Evolutionary conservation across 2,797 vertebrate species (phyloP).

Genomic region (Etheostoma nigrum): DNA sequence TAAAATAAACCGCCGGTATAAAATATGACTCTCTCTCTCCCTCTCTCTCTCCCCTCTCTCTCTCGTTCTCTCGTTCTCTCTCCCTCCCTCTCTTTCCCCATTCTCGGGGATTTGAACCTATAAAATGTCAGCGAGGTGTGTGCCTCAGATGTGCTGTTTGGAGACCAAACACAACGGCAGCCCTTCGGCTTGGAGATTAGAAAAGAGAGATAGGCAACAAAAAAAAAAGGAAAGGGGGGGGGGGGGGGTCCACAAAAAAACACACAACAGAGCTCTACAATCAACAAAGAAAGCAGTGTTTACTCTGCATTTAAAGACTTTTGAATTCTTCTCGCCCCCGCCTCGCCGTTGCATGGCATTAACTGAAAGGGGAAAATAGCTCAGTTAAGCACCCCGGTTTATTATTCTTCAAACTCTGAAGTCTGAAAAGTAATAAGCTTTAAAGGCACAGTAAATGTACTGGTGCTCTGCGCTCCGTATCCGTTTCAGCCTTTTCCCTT

Average conservation of each 20-base stretch:
- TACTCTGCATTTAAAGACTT: conserved; percentile 88
- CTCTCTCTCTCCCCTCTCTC: neutral
- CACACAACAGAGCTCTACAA: conserved; percentile 76
- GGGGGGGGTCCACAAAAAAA: conserved; percentile 54
- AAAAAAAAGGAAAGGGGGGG: conserved; percentile 64
- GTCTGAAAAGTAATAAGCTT: conserved; percentile 86
- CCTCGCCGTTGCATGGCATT: conserved; percentile 77
- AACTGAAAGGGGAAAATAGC: conserved; percentile 79
- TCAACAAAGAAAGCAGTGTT: conserved; percentile 88
- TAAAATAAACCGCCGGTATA: conserved; percentile 97
- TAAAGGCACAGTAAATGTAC: conserved; percentile 77
- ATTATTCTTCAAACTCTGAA: conserved; percentile 85
- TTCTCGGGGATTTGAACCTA: conserved; percentile 89
- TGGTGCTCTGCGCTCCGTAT: conserved; percentile 51
- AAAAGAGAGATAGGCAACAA: conserved; percentile 57
- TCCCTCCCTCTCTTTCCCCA: neutral
- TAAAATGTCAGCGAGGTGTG: conserved; percentile 94
- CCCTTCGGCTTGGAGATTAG: conserved; percentile 48
- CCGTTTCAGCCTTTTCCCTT: conserved; percentile 57
- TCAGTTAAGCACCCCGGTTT: conserved; percentile 83
- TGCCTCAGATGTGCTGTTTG: conserved; percentile 90
- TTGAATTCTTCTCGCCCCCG: conserved; percentile 79
- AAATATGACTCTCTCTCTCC: conserved; percentile 82
- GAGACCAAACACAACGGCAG: conserved; percentile 77
- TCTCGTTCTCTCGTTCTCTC: too few species aligned